Conservation (phyloP, 2,113 vertebrate genomes). For the Andinoacara biseriatus region DNA sequence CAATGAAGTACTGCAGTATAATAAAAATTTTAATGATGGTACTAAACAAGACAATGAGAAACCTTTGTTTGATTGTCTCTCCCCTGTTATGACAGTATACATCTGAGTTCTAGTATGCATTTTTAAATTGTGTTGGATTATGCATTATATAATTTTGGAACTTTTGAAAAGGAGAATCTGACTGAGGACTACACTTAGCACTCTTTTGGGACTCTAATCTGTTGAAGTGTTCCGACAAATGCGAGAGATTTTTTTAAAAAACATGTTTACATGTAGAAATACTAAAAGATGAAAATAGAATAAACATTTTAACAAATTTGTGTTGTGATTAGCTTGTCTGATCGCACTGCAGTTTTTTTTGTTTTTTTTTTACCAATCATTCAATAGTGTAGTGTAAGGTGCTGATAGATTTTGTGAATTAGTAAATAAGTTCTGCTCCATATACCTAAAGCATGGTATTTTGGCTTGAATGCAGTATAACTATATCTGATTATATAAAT, state of each 20-base stretch:
- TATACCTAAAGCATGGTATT: background rate
- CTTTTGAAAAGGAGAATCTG: background rate
- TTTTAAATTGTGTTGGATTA: conserved; percentile 38
- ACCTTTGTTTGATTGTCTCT: conserved; percentile 12
- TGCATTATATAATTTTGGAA: conserved; percentile 17
- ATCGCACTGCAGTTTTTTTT: too few species aligned
- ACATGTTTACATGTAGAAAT: conserved; percentile 59
- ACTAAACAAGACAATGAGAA: background rate
- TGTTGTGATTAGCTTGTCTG: conserved; percentile 24
- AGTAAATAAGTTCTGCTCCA: background rate
- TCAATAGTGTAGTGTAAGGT: background rate
- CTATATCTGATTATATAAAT: conserved; percentile 4
- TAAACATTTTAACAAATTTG: conserved; percentile 68
- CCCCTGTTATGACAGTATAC: conserved; percentile 8
- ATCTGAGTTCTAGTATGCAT: conserved; percentile 15
- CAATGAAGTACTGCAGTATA: conserved; percentile 13
- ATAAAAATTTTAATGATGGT: conserved; percentile 1
- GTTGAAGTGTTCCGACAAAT: conserved; percentile 38
- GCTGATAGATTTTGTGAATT: background rate
- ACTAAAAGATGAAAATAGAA: conserved; percentile 58
- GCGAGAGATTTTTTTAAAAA: conserved; percentile 34
- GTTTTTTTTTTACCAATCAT: too few species aligned
- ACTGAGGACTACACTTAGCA: conserved; percentile 6
- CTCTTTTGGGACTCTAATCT: conserved; percentile 35
- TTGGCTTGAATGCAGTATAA: background rate